Conservation (phyloP, 2,113 vertebrate genomes). For the Galemys pyrenaicus region DNA sequence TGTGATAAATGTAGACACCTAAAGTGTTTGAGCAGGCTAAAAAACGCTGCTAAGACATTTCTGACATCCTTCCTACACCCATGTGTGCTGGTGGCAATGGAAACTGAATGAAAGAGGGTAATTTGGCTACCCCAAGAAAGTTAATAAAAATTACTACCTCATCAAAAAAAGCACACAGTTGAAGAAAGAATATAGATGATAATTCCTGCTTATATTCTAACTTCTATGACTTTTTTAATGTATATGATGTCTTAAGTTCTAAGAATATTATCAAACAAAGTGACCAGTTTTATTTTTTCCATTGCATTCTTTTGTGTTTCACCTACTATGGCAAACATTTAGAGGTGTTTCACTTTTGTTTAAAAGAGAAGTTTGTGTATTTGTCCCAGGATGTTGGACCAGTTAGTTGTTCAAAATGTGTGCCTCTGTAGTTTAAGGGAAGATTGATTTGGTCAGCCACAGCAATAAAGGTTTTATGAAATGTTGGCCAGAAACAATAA, state of each 20-base stretch:
- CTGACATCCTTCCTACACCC: not conserved
- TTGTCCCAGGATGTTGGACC: not conserved
- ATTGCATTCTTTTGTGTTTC: constrained; percentile 43
- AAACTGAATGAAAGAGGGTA: not conserved
- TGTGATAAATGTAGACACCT: constrained; percentile 6
- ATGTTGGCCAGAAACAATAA: not conserved
- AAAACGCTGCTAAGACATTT: constrained; percentile 3
- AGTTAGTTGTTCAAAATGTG: not conserved
- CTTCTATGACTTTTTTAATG: not conserved
- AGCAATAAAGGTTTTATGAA: not conserved
- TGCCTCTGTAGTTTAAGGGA: not conserved
- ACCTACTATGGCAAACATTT: constrained; percentile 12
- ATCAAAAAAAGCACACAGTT: not conserved
- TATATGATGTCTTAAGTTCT: not conserved
- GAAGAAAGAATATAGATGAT: not conserved
- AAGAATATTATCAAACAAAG: not conserved
- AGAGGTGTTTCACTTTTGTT: not conserved
- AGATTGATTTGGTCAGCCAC: not conserved
- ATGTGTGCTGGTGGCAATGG: not conserved
- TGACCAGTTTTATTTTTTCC: not conserved
- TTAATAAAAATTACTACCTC: not conserved
- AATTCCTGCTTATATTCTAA: constrained; percentile 19
- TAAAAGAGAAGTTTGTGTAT: not conserved
- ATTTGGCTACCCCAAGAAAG: not conserved
- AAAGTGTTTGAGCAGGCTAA: not conserved